Base-by-base conservation (phyloP, 2,797 vertebrate species). In the Hemitrygon akajei region DNA sequence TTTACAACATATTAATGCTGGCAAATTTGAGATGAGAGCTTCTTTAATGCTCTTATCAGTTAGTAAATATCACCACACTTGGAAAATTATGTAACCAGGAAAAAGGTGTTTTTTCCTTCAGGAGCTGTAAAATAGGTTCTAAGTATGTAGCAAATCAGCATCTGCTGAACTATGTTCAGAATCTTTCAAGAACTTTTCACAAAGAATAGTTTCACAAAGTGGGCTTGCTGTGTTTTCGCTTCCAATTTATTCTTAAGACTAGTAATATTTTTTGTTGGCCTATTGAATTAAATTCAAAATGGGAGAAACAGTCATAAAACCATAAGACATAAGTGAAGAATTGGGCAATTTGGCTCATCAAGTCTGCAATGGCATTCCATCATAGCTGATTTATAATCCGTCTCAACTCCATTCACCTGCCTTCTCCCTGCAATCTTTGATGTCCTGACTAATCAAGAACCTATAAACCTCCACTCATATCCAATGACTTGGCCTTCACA, bases 201-300 rank as follows among this genome's bases (percentile, higher is more conserved):
- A 66, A 47, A 66, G 63, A 66, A 66, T 66, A 66, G 63, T 66
- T 66, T 66, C 63, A 66, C 63, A 10, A 66, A 10, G 91, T 1
- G 37, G 37, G 37, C 9, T 47, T 92, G 69, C 69, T 47, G 1
- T 40, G 91, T 30, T 75, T 92, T 73, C 92, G 71, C 47, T 47
- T 73, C n/a, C 10, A 91, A 25, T 91, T 75, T 92, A 47, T 47
- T 47, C 47, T 47, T 47, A 1, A 47, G 47, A 47, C n/a, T n/a
- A n/a, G n/a, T n/a, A n/a, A n/a, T 63, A 63, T 92, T 92, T 92
- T 47, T 75, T 12, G 4, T 25, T 40, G 34, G 40, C 5, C 25
- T 92, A 25, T 56, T 92, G 91, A 92, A 47, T 73, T 1, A 75
- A 92, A 40, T 91, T 71, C 20, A 92, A 27, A 91, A 47, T 37